Evolutionary conservation across 35 echinoderm and acorn worm species (phyloP).

Genomic region (Lytechinus variegatus): DNA sequence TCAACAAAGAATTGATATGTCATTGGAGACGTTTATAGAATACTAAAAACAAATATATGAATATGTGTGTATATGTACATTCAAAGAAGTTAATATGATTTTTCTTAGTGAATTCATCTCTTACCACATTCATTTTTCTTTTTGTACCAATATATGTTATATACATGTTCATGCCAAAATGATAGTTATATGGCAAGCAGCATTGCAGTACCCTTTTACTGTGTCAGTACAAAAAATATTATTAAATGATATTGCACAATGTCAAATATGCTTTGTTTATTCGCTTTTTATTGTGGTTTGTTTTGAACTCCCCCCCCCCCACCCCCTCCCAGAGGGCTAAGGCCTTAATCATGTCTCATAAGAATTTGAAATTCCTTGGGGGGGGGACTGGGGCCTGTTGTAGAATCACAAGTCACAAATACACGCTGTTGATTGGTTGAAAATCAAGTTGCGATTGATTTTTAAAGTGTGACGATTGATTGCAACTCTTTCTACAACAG

Average conservation of each 20-base stretch:
- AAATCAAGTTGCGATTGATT: too few species aligned
- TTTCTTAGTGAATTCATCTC: not conserved
- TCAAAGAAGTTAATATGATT: not conserved
- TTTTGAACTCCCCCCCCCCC: not conserved
- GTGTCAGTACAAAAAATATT: constrained; percentile 1
- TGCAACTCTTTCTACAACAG: too few species aligned
- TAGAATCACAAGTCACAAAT: too few species aligned
- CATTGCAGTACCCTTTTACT: not conserved
- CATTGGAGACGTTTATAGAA: not conserved
- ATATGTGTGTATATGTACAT: not conserved
- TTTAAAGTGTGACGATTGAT: too few species aligned
- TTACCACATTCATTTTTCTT: not conserved
- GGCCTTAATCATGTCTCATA: too few species aligned
- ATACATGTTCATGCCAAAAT: not conserved
- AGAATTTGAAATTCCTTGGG: too few species aligned
- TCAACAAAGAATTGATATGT: not conserved
- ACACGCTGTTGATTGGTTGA: too few species aligned
- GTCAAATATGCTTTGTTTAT: not conserved
- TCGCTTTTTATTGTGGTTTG: not conserved
- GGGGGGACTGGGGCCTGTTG: too few species aligned
- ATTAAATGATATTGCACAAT: constrained; percentile 19
- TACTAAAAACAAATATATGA: not conserved
- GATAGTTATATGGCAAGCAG: not conserved
- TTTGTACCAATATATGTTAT: not conserved
- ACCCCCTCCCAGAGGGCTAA: too few species aligned